Base-by-base conservation (phyloP, 2,797 vertebrate genomes). In the Enteromius radiatus region DNA sequence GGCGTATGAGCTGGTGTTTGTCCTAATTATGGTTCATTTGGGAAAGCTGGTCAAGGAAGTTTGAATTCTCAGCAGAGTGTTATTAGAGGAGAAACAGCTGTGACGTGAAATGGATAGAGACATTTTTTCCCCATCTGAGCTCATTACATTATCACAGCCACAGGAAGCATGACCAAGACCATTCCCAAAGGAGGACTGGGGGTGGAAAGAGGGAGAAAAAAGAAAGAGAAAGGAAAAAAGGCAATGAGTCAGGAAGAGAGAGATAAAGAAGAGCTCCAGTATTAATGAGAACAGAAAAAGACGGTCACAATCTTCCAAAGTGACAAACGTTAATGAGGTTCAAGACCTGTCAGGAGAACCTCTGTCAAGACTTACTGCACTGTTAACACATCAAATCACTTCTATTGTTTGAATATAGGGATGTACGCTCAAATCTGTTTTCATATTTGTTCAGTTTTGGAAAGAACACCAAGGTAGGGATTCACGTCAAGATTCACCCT, bases 131-230 rank as follows among this genome's bases (percentile, higher is more conserved):
- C 33, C 47, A 73, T 52, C 54, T 81, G 49, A 31, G 52, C 56
- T 81, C 56, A 28, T 76, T 82, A 74, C 28, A 52, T 85, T 88
- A 86, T 88, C 86, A 59, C 81, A 82, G 52, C 17, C 78, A 76
- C 84, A 89, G 86, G 87, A 87, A 87, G 78, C 86, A 52, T 73
- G 31, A 80, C 61, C 49, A 85, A 81, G 38, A 49, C 70, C 82
- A 77, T 65, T 86, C 88, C 85, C 82, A 77, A 31, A 43, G 73
- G 61, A 49, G 8, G 31, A 43, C 69, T 2, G 61, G n/a, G 59
- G 68, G 38, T 23, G 31, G 43, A 65, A 65, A 21, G 1, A 59
- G 19, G 21, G 23, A 59, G 26, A 82, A 67, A 56, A 47, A 12
- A 74, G 78, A 31, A 71, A 54, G 68, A 84, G 33, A 43, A 52